Evolutionary conservation across 1,140 invertebrate genomes (phyloP).

Genomic region (Penaeus vannamei): DNA sequence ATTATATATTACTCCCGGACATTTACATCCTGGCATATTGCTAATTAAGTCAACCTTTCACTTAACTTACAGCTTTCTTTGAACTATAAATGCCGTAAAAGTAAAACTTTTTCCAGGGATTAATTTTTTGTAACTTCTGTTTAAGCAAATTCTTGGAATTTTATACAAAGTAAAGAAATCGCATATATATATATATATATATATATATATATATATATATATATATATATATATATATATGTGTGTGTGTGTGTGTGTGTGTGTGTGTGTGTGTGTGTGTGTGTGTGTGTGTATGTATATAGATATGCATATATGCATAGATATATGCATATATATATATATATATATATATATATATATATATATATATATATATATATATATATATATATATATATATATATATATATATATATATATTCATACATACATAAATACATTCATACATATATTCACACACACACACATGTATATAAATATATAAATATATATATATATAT

Average conservation of each 20-base stretch:
- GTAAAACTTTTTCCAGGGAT: no score
- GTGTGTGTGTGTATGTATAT: neutral
- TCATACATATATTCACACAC: neutral
- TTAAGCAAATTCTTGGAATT: no score
- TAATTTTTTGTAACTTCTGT: no score
- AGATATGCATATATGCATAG: neutral
- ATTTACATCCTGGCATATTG: neutral
- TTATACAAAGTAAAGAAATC: neutral
- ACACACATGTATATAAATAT: neutral
- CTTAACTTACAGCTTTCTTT: conserved; percentile 2
- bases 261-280: no score
- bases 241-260: no score
- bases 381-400: conserved; percentile 29
- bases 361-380: conserved; percentile 13
- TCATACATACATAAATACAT: conserved; percentile 6
- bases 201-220: conserved; percentile 33
- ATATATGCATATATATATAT: conserved; percentile 6
- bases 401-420: conserved; percentile 27
- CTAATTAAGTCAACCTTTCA: neutral
- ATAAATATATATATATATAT: conserved; percentile 24
- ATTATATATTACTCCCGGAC: neutral
- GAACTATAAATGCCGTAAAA: neutral
- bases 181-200: conserved; percentile 17
- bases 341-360: conserved; percentile 4
- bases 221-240: neutral